These are phyloP conservation scores for Oligia strigilis DNA, from an alignment of 2,888 invertebrate species.

Conservation along the genomic window DNA sequence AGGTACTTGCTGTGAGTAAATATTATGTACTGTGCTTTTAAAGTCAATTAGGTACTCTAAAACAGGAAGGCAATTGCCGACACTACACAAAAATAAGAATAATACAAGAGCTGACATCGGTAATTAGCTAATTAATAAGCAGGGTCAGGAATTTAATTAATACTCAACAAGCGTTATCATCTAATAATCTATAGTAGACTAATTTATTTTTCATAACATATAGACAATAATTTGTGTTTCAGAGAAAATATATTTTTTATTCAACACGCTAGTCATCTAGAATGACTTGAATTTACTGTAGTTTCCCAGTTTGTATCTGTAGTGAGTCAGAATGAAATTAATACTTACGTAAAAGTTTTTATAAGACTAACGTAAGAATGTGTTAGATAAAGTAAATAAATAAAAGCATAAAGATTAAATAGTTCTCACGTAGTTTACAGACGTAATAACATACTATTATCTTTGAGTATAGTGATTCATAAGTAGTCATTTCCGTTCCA, in stretches of 20 bases:
- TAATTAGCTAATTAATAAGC: conserved; percentile 19
- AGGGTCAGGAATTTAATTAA: conserved; percentile 8
- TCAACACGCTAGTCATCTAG: background rate
- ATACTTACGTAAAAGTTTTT: conserved; percentile 2
- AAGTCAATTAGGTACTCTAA: conserved; percentile 8
- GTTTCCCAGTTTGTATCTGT: background rate
- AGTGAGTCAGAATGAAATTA: conserved; percentile 4
- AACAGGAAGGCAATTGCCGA: background rate
- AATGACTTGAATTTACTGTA: background rate
- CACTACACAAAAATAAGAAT: background rate
- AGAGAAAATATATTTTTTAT: background rate
- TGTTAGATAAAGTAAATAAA: conserved; percentile 7
- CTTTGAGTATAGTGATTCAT: conserved; percentile 14
- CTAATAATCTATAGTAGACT: too few relatives aligned
- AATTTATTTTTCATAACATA: background rate
- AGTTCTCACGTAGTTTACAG: conserved; percentile 16
- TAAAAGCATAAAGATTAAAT: conserved; percentile 8
- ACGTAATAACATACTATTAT: conserved; percentile 5
- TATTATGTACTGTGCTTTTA: conserved; percentile 14
- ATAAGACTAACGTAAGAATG: background rate
- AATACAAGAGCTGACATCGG: background rate
- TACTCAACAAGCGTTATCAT: background rate
- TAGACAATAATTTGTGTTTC: background rate
- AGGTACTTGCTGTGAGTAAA: conserved; percentile 7
- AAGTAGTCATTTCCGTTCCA: conserved; percentile 23